These are phyloP conservation scores for Cydia strobilella DNA, from an alignment of 1,140 invertebrate species.

Conservation along the genomic window DNA sequence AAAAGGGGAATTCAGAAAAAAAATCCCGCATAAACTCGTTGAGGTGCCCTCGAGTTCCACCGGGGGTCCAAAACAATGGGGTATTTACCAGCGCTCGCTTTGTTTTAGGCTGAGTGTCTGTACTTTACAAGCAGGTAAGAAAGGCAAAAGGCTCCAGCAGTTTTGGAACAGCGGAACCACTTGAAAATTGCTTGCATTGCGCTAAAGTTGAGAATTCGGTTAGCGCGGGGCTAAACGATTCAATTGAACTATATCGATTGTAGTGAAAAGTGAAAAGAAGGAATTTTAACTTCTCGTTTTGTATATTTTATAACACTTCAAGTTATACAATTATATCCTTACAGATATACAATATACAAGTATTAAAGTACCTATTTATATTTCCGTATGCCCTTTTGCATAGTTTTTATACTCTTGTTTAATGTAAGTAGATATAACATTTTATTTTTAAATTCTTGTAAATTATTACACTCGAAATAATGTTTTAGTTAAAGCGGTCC, in stretches of 20 bases:
- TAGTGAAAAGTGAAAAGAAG: not conserved
- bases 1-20: constrained; percentile 40
- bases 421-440: too few relatives aligned
- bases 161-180: constrained; percentile 15
- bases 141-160: constrained; percentile 13
- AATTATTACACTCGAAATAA: not conserved
- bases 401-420: too few relatives aligned
- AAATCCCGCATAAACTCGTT: constrained; percentile 60
- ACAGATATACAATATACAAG: too few relatives aligned
- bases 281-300: not conserved
- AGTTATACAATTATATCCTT: not conserved
- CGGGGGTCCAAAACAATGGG: constrained; percentile 58
- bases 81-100: constrained; percentile 58
- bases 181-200: constrained; percentile 20
- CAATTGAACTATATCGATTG: not conserved
- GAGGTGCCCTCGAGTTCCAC: constrained; percentile 46
- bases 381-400: too few relatives aligned
- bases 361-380: not conserved
- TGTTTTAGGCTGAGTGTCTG: constrained; percentile 58
- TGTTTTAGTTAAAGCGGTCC: not conserved
- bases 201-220: constrained; percentile 16
- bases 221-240: not conserved
- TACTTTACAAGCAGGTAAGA: constrained; percentile 46
- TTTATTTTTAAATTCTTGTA: not conserved
- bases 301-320: not conserved